These are phyloP conservation scores for Chroicocephalus ridibundus DNA, from an alignment of 2,113 vertebrate genomes.

Conservation along the genomic window DNA sequence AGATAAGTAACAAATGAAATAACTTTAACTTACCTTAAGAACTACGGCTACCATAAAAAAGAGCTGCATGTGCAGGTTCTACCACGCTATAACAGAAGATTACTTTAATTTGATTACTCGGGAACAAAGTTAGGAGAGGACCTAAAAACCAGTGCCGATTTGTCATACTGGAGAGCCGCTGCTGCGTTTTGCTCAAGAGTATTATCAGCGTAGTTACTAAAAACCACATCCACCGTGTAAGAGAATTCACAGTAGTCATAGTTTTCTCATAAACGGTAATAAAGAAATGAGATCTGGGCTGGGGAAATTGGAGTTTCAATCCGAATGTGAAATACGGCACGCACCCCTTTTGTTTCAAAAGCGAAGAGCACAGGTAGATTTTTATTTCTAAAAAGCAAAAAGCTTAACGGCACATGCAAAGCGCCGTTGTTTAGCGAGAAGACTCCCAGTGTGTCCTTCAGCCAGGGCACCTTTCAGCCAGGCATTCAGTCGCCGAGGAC, in stretches of 20 bases:
- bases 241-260: not conserved
- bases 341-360: not conserved
- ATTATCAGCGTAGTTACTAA: not conserved
- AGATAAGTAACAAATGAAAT: constrained; percentile 68
- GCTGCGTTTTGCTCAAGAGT: not conserved
- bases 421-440: not conserved
- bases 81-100: constrained; percentile 26
- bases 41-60: constrained; percentile 49
- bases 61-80: constrained; percentile 4
- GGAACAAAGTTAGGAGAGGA: constrained; percentile 56
- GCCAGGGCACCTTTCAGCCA: not conserved
- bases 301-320: not conserved
- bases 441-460: not conserved
- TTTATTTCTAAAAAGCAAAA: not conserved
- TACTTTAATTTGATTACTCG: constrained; percentile 61
- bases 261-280: not conserved
- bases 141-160: not conserved
- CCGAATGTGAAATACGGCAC: not conserved
- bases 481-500: not conserved
- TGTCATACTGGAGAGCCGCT: not conserved
- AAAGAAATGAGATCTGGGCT: not conserved
- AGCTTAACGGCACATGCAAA: not conserved
- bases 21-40: constrained; percentile 63
- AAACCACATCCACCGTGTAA: not conserved
- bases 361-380: not conserved